phyloP scores from a whole-genome alignment of 2,113 vertebrate species.

The Callaeas wilsoni region DNA sequence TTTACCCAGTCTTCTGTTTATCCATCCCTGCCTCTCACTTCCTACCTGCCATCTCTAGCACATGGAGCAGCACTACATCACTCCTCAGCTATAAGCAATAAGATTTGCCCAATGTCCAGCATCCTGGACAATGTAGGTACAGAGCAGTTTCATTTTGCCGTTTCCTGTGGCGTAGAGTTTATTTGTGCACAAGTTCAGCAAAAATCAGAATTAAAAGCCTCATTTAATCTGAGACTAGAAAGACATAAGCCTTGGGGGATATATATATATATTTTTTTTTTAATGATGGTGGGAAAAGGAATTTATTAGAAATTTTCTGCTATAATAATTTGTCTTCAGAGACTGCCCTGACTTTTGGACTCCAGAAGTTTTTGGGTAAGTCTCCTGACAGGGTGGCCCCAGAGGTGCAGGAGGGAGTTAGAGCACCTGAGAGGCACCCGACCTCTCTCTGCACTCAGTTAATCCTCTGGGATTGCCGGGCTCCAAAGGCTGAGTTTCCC shows the following conservation, averaged over 20 bases:
- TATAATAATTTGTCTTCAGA: neutral
- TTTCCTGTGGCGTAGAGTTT: neutral
- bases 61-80: neutral
- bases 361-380: neutral
- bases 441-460: neutral
- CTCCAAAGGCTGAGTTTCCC: neutral
- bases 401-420: neutral
- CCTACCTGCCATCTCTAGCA: neutral
- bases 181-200: neutral
- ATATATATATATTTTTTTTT: neutral
- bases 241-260: neutral
- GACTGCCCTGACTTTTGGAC: neutral
- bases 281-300: neutral
- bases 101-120: neutral
- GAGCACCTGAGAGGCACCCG: accelerated
- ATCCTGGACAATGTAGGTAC: neutral
- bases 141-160: neutral
- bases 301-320: neutral
- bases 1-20: neutral
- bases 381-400: neutral
- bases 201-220: neutral
- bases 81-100: neutral
- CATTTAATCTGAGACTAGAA: neutral
- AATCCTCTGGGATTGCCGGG: neutral
- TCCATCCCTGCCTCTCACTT: neutral